phyloP scores from a whole-genome alignment of 2,113 vertebrate species.

The Prolemur simus region DNA sequence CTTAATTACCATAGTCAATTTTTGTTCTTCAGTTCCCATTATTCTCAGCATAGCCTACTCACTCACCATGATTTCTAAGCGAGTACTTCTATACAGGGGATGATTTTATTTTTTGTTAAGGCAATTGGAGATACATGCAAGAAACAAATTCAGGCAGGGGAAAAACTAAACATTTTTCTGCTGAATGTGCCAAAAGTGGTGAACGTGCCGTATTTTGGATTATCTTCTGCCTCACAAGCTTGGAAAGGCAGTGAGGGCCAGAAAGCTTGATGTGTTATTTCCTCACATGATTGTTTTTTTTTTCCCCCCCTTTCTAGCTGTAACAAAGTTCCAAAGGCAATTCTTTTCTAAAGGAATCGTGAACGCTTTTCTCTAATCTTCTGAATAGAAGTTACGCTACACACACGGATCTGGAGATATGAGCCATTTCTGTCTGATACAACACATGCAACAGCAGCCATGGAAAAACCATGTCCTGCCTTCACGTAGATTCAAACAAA shows the following conservation, averaged over 20 bases:
- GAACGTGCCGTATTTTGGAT: not conserved
- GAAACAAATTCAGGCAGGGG: not conserved
- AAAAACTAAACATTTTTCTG: not conserved
- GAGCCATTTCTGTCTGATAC: not conserved
- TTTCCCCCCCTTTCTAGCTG: not conserved
- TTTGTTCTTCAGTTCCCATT: constrained; percentile 24
- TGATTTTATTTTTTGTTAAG: constrained; percentile 15
- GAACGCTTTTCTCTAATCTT: not conserved
- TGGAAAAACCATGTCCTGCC: not conserved
- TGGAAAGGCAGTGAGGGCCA: not conserved
- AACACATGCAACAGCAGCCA: not conserved
- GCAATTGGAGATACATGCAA: not conserved
- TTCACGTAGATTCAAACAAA: not conserved
- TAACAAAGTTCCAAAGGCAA: not conserved
- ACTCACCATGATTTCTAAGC: not conserved
- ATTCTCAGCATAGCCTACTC: not conserved
- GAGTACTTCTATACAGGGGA: not conserved
- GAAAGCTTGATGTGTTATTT: not conserved
- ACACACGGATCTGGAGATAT: not conserved
- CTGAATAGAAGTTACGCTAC: not conserved
- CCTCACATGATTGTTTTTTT: fast-evolving
- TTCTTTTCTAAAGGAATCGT: not conserved
- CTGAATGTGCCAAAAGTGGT: not conserved
- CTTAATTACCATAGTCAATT: not conserved
- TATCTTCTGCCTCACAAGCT: not conserved